Conservation (phyloP, 2,797 vertebrate species). For the Pipistrellus pipistrellus region DNA sequence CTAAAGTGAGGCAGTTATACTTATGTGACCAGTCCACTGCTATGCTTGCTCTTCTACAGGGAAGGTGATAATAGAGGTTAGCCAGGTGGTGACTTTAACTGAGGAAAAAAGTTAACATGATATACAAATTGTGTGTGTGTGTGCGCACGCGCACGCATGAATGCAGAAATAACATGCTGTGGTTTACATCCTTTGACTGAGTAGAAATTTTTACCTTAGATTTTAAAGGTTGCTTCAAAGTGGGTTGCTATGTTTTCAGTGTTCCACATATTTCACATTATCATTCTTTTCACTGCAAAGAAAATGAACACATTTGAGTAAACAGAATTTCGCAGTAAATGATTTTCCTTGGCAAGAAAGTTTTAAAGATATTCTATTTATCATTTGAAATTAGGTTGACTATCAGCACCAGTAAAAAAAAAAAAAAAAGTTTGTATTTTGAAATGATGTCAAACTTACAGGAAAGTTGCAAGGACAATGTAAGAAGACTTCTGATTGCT, state of each 20-base stretch:
- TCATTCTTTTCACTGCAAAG: constrained; percentile 33
- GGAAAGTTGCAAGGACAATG: background rate
- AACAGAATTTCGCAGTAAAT: constrained; percentile 58
- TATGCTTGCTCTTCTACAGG: constrained; percentile 2
- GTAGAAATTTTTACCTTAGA: background rate
- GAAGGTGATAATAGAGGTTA: background rate
- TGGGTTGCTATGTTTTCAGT: background rate
- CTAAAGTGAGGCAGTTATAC: background rate
- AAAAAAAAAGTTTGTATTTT: constrained; percentile 8
- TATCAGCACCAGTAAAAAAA: background rate
- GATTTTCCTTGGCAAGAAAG: constrained; percentile 29
- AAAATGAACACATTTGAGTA: constrained; percentile 40
- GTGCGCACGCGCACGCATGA: background rate
- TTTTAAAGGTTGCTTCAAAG: constrained; percentile 55
- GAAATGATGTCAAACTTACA: constrained; percentile 25
- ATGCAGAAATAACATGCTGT: background rate
- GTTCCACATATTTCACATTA: background rate
- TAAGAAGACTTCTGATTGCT: constrained; percentile 8
- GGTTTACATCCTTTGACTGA: background rate
- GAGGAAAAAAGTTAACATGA: background rate
- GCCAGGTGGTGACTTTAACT: constrained; percentile 8
- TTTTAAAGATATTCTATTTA: constrained; percentile 43
- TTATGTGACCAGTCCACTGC: background rate
- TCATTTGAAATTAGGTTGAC: constrained; percentile 56
- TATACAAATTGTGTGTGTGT: constrained; percentile 5